Conservation (phyloP, 2,113 vertebrate genomes). For the Hylia prasina region DNA sequence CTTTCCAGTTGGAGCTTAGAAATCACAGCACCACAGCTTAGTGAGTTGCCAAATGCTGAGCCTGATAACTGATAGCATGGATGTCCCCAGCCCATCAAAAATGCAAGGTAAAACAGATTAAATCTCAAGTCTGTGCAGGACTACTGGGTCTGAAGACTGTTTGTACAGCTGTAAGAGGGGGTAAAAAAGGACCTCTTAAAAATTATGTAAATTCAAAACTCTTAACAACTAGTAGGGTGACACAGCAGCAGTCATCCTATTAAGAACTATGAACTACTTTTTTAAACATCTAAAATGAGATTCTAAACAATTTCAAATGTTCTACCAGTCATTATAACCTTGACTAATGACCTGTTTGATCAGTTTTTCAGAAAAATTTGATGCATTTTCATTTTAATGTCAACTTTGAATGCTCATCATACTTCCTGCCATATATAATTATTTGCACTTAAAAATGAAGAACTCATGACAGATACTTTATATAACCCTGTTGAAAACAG, state of each 20-base stretch:
- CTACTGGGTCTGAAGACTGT: neutral
- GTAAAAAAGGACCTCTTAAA: neutral
- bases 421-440: constrained; percentile 28
- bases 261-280: neutral
- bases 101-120: neutral
- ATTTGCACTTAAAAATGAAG: constrained; percentile 47
- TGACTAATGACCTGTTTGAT: constrained; percentile 17
- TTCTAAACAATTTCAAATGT: neutral
- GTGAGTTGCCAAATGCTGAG: neutral
- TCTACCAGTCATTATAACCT: neutral
- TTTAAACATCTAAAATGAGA: neutral
- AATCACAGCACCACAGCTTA: neutral
- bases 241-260: neutral
- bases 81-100: neutral
- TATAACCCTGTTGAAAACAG: neutral
- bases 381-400: constrained; percentile 9
- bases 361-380: neutral
- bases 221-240: neutral
- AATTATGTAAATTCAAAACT: neutral
- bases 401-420: constrained; percentile 17
- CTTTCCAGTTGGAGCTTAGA: neutral
- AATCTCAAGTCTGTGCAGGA: neutral
- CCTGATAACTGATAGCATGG: neutral
- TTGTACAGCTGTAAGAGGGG: neutral
- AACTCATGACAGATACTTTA: constrained; percentile 35